Evolutionary conservation across 2,888 invertebrate genomes (phyloP), one percentile per base, ranked within the genome.

Genomic region (Synanthedon vespiformis): DNA sequence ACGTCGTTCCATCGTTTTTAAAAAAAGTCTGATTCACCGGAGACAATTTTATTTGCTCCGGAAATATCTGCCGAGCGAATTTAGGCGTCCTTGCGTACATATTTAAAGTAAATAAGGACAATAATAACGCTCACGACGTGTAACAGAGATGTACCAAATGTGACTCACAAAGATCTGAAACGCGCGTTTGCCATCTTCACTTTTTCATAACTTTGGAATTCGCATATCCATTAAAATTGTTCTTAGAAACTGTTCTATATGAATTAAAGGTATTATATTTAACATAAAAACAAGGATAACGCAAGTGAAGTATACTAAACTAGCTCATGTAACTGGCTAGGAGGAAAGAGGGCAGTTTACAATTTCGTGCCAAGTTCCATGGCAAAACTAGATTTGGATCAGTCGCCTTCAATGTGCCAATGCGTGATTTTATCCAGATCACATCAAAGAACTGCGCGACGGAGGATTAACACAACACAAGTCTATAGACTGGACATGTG

Each of bases 261-360:
- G 2, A n/a, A n/a, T n/a, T n/a, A n/a, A n/a, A n/a, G n/a, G n/a
- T n/a, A n/a, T n/a, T n/a, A n/a, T n/a, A n/a, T n/a, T n/a, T n/a
- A n/a, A n/a, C n/a, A n/a, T n/a, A n/a, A n/a, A 34, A 34, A 34
- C 8, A 34, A 34, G 8, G 34, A 6, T 34, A 34, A 34, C 34
- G 34, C 34, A 5, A 34, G 34, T 8, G 34, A 34, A 2, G 34
- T 3, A 34, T 10, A 10, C 3, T 18, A 18, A 18, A 18, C 34
- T 10, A 10, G 10, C 34, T 34, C 34, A 10, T 34, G 22, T 22
- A 3, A 41, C 13, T 41, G 8, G 13, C 13, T 44, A 44, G 44
- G 18, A 44, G 44, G 18, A 87, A 86, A 79, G 85, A 84, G 85
- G 83, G 75, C 83, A 87, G 86, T 87, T 86, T 87, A 87, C 82